Evolutionary conservation across 2,888 invertebrate genomes (phyloP), one percentile per base, ranked within the genome.

Genomic region (Apodemia hepburni): DNA sequence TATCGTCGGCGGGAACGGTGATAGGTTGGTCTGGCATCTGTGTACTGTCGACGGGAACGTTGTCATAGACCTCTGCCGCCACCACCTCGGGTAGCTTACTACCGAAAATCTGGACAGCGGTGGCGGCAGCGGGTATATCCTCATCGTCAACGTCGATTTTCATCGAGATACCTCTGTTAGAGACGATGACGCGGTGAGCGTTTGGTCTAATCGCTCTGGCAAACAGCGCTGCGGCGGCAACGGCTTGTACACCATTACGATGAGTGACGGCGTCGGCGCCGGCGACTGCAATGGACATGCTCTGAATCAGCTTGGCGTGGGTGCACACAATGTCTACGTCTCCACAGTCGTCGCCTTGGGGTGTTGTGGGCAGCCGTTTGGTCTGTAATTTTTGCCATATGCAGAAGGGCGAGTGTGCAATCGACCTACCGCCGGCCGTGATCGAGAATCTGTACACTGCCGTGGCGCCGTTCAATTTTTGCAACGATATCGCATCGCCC

Each of bases 381-480:
- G 22, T 22, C 22, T 22, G 22, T 22, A 22, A 22, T 22, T 22
- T 22, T 22, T 22, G 22, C 22, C 22, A 22, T 22, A 22, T 22
- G 22, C 22, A 22, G 22, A 22, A 22, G 22, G 22, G 22, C 22
- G 22, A 22, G 22, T 22, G 22, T 1, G 22, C 22, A 22, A 22
- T 22, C 22, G 22, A 22, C 22, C 22, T 2, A 22, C 22, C 22
- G 22, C 22, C 22, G 22, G 22, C 22, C 22, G 22, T 22, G 22
- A 22, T 22, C 22, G 22, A 22, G 22, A 22, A 22, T 22, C 22
- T 22, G 22, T 22, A 22, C 22, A 22, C 22, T 22, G 1, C 22
- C 22, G 22, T 22, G 22, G 22, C 59, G 38, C 59, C 59, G 38
- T 11, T 59, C 38, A 59, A 42, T 59, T 59, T 59, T 59, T 59